Evolutionary conservation across 2,797 vertebrate genomes (phyloP).

Genomic region (Gallinago nigripennis): DNA sequence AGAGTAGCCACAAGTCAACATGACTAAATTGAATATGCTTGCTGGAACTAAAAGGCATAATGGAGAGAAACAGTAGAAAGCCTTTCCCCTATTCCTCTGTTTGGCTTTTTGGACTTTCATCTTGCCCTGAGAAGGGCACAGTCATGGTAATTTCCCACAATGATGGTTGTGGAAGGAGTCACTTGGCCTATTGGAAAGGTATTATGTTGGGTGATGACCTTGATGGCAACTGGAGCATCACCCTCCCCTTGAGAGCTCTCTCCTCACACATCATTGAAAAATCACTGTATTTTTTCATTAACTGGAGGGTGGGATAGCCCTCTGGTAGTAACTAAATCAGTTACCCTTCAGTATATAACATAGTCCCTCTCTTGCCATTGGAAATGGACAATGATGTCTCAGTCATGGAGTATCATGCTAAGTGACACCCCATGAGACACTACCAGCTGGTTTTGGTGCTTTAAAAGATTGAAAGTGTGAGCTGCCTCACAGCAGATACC

Average conservation of each 20-base stretch:
- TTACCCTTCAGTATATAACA: neutral
- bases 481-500: neutral
- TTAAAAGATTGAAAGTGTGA: neutral
- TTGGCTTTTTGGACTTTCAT: neutral
- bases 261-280: neutral
- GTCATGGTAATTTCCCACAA: neutral
- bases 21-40: neutral
- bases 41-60: neutral
- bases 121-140: neutral
- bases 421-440: rapidly evolving
- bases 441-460: neutral
- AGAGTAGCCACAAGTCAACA: neutral
- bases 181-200: neutral
- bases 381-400: neutral
- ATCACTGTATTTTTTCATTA: neutral
- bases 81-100: neutral
- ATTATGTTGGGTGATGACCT: neutral
- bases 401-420: neutral
- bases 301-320: neutral
- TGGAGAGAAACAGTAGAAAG: neutral
- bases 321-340: neutral
- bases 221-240: neutral
- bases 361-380: neutral
- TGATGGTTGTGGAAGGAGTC: neutral
- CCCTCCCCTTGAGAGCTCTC: neutral